These are phyloP conservation scores for Engystomops pustulosus DNA, from an alignment of 2,113 vertebrate genomes.

Conservation along the genomic window DNA sequence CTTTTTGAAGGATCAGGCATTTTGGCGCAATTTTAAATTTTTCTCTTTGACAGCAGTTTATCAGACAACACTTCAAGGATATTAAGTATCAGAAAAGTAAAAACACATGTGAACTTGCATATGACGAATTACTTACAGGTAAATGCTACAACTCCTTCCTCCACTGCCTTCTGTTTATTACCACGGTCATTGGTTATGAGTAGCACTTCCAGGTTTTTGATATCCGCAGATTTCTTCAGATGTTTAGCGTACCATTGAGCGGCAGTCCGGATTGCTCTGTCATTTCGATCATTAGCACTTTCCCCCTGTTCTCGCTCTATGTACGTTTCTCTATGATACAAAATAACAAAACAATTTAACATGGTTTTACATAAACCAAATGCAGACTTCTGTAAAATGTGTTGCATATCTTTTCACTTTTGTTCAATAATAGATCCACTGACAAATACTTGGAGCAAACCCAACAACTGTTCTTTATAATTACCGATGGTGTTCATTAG, in stretches of 20 bases:
- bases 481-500: slow-evolving; percentile 93
- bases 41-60: background rate
- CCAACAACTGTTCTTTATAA: background rate
- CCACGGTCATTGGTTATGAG: slow-evolving; percentile 91
- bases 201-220: slow-evolving; percentile 77
- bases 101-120: no score
- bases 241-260: slow-evolving; percentile 92
- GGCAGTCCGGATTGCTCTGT: slow-evolving; percentile 91
- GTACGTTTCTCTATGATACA: slow-evolving; percentile 84
- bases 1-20: no score
- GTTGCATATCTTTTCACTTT: no score
- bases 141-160: slow-evolving; percentile 83
- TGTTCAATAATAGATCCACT: no score
- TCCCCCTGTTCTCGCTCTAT: slow-evolving; percentile 89
- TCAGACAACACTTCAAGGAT: background rate
- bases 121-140: slow-evolving; percentile 91
- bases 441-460: no score
- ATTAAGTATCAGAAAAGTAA: background rate
- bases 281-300: slow-evolving; percentile 91
- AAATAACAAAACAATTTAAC: no score
- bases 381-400: no score
- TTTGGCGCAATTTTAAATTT: no score
- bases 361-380: no score
- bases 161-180: slow-evolving; percentile 90
- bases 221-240: slow-evolving; percentile 72